Base-by-base conservation (phyloP, 2,113 vertebrate genomes). In the Albula goreensis region DNA sequence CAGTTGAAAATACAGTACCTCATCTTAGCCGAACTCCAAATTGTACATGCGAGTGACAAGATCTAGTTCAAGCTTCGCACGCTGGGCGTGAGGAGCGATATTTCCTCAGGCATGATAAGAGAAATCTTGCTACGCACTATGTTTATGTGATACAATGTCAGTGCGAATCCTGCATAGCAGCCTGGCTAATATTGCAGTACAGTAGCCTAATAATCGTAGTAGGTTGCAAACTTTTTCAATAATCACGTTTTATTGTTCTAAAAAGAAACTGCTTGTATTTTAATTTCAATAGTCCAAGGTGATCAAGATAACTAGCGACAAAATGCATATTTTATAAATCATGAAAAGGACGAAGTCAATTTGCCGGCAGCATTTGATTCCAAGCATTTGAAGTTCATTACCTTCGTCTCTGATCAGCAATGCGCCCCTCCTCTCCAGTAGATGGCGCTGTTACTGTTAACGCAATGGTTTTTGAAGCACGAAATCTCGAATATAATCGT, bases 401-500 rank as follows among this genome's bases (percentile, higher is more conserved):
- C 93, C 93, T 93, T 91, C 91, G 90, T 89, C 89, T 85, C 89
- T 85, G 90, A 31, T 83, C 74, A 50, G 84, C 88, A 85, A 78
- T 41, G 88, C 74, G 78, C 82, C 22, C 85, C 82, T 86, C 49
- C 82, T 5, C 11, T 81, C 88, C 93, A 83, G 91, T 90, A 90
- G 93, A 92, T 91, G 93, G 90, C 91, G 91, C 93, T 93, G 89
- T 94, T 52, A 31, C 90, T 89, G 88, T 80, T 83, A 90, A 90
- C 81, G 89, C 89, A 89, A 53, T 87, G 87, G 87, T 88, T 90
- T 90, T 89, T 84, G 89, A 90, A 82, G 25, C 78, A 31, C 80
- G 83, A 93, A 92, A 89, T 94, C 91, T 92, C 94, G 93, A 90
- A 86, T 88, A 92, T 92, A 89, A 92, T 94, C 93, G 94, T 92